Percentiles rank a stretch among this genome's conserved stretches.
These are phyloP conservation scores for Poliocrania exsul DNA, from an alignment of 2,797 vertebrate genomes.

Conservation along the genomic window DNA sequence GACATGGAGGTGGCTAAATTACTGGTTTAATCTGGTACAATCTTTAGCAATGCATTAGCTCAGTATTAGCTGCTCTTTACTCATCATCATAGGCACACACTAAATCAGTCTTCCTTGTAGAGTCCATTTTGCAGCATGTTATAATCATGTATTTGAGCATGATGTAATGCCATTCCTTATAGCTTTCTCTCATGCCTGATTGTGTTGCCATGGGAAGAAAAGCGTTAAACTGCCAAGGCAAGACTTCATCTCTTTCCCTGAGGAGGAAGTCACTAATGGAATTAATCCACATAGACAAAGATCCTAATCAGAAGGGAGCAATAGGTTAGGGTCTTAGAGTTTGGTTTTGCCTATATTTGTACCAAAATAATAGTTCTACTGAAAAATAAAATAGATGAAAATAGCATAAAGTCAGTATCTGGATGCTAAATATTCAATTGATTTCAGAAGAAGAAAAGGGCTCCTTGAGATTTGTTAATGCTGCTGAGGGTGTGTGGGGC, in stretches of 20 bases:
- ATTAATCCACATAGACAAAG: not conserved
- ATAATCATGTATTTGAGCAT: not conserved
- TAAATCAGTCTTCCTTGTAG: not conserved
- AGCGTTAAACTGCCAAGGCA: not conserved
- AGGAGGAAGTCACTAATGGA: not conserved
- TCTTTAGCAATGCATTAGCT: not conserved
- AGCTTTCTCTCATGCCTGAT: not conserved
- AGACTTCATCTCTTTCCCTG: not conserved
- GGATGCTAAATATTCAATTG: not conserved
- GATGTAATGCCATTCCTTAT: not conserved
- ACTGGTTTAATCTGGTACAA: slow-evolving; percentile 9
- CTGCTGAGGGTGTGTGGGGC: not conserved
- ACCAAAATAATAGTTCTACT: not conserved
- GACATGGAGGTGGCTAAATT: slow-evolving; percentile 12
- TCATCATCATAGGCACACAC: not conserved
- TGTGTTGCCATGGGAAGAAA: not conserved
- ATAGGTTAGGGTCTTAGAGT: not conserved
- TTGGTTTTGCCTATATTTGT: not conserved
- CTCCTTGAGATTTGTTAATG: not conserved
- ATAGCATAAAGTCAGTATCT: not conserved
- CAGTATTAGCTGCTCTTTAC: not conserved
- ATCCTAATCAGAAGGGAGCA: not conserved
- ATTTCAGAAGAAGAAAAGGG: not conserved
- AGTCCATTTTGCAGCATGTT: not conserved
- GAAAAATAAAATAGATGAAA: not conserved